Evolutionary conservation across 2,113 vertebrate genomes (phyloP).

Genomic region (Pao palembangensis): DNA sequence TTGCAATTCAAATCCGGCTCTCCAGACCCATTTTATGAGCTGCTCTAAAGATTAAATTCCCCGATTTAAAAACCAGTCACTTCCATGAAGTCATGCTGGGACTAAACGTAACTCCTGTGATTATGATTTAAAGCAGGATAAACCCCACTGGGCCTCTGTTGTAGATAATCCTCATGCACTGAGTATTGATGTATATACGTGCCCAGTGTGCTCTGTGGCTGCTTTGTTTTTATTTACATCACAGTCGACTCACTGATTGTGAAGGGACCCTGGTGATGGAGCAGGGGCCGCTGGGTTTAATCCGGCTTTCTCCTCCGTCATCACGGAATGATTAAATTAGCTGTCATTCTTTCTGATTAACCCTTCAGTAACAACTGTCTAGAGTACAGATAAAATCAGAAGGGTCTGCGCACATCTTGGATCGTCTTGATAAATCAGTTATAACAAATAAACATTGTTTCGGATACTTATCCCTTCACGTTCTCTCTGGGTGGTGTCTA

Average conservation of each 20-base stretch:
- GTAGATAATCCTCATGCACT: not conserved
- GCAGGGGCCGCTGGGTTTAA: not conserved
- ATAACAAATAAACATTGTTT: no score
- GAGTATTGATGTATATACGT: not conserved
- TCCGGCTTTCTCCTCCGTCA: not conserved
- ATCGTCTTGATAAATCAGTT: not conserved
- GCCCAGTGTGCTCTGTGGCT: not conserved
- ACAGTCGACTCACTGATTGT: not conserved
- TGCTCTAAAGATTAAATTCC: no score
- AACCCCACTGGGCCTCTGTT: no score
- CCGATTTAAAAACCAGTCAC: no score
- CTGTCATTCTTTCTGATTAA: not conserved
- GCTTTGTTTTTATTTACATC: not conserved
- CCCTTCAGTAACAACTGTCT: no score
- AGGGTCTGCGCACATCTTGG: not conserved
- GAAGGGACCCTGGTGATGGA: not conserved
- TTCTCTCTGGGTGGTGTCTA: no score
- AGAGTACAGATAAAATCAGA: not conserved
- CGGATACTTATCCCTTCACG: no score
- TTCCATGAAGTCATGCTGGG: no score
- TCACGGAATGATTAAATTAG: not conserved
- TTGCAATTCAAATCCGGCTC: no score
- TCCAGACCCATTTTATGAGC: no score
- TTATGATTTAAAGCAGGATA: no score
- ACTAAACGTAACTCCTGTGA: no score